These are phyloP conservation scores for Trachelus iudaicus DNA, from an alignment of 2,888 invertebrate species.

Conservation along the genomic window DNA sequence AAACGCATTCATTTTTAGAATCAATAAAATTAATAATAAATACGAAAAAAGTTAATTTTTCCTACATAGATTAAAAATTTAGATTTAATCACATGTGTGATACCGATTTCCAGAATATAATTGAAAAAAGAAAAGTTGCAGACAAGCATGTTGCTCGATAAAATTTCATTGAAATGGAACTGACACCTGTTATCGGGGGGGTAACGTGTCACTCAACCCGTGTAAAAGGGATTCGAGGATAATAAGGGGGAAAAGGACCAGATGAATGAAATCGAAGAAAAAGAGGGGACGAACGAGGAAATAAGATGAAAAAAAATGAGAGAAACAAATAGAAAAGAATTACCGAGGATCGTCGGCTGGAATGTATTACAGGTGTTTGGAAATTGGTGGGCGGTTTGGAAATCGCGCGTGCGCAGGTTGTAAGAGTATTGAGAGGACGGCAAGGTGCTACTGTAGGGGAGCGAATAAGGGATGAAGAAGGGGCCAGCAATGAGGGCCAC, in stretches of 20 bases:
- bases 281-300: neutral
- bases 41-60: neutral
- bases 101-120: neutral
- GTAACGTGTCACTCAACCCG: neutral
- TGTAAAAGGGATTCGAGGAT: neutral
- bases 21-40: neutral
- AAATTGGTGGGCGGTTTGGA: conserved; percentile 21
- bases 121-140: neutral
- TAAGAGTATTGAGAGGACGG: neutral
- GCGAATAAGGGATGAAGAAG: conserved; percentile 5
- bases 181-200: neutral
- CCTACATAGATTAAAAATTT: neutral
- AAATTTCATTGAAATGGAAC: neutral
- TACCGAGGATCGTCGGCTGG: neutral
- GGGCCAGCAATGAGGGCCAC: conserved; percentile 46
- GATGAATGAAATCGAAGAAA: neutral
- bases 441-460: conserved; percentile 1
- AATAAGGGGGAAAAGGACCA: neutral
- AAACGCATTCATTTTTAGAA: too few species aligned
- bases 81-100: neutral
- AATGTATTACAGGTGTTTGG: conserved; percentile 30
- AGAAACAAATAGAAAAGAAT: neutral
- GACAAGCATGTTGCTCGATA: neutral
- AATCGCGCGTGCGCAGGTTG: conserved; percentile 20
- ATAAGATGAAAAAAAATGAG: neutral